Base-by-base conservation (phyloP, 1,140 invertebrate species). In the Chrysomallon squamiferum region DNA sequence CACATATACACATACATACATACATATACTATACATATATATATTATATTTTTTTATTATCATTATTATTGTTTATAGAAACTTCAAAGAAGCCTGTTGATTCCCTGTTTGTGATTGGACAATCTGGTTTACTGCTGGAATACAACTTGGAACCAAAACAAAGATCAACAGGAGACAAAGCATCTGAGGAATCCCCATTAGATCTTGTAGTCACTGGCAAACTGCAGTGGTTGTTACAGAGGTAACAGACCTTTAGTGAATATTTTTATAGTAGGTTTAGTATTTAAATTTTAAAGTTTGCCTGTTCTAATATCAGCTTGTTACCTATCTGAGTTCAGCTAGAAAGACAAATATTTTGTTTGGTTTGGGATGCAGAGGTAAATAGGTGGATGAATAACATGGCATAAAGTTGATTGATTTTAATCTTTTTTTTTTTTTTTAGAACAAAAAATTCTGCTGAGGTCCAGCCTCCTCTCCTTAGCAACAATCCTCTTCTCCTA, bases 31-130 rank as follows among this genome's bases (percentile, higher is more conserved):
- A n/a, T n/a, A n/a, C n/a, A n/a, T n/a, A n/a, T n/a, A 15, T 38
- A 38, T 15, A 38, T 38, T 15, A 38, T 38, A 38, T 38, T 38
- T 38, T 38, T 7, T 38, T 38, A 5, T 38, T 50, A 45, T 70
- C 0, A 2, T 29, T 60, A 9, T 52, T 50, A 25, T 54, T 41
- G 1, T 60, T 66, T 66, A 1, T 50, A 76, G 72, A 74, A 63
- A 72, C 50, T 61, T 76, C 82, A 58, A 86, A 89, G 82, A 79
- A 86, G 87, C 90, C 68, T 33, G 89, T 93, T 3, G 93, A 95
- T 77, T 93, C 94, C 20, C 87, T 98, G 1, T 97, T 95, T 82
- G 89, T 97, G 2, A 93, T 96, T 89, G 92, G 93, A 43, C 93
- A 93, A 69, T 91, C 92, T 78, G 95, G 95, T 29, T 91, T 89